phyloP scores from a whole-genome alignment of 2,113 vertebrate species.

The Dipodomys spectabilis region DNA sequence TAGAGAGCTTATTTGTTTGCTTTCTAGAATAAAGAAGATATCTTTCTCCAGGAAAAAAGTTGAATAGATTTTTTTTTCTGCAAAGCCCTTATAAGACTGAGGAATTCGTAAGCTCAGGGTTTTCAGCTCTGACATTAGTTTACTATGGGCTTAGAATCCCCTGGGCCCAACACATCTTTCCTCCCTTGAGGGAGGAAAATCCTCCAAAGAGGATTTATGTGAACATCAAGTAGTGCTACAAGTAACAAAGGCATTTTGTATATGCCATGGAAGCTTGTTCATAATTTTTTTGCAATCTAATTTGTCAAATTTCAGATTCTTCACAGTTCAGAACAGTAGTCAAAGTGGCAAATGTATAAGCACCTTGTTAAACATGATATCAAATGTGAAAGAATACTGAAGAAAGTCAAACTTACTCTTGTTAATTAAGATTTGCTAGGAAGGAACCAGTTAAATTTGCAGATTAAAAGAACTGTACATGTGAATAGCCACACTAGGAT shows the following conservation, averaged over 20 bases:
- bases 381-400: neutral
- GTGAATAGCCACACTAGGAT: neutral
- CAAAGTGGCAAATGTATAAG: neutral
- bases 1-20: neutral
- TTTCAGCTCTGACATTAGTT: neutral
- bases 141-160: neutral
- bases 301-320: neutral
- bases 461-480: no score
- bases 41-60: neutral
- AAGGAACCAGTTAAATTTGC: neutral
- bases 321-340: neutral
- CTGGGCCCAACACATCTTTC: neutral
- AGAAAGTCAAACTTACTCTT: neutral
- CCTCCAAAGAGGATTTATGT: neutral
- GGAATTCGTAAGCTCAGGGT: neutral
- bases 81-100: neutral
- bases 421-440: neutral
- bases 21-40: neutral
- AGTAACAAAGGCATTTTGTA: neutral
- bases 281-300: neutral
- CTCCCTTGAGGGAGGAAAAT: no score
- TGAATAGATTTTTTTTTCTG: neutral
- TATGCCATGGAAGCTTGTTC: neutral
- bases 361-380: neutral
- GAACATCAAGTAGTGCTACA: neutral